phyloP scores from a whole-genome alignment of 2,113 vertebrate species.

The Tichodroma muraria region DNA sequence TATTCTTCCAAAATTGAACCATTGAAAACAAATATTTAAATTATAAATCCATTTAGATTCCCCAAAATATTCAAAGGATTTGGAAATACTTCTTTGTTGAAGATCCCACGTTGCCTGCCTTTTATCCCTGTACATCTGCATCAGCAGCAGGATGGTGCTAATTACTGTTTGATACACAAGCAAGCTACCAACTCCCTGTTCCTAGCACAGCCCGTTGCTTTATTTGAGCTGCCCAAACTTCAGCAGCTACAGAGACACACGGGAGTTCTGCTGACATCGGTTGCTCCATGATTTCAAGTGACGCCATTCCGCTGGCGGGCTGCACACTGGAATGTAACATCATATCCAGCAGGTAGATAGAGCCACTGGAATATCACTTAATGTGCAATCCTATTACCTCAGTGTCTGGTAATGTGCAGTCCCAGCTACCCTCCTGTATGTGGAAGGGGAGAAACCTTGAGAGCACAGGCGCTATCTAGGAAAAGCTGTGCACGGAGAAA shows the following conservation, averaged over 20 bases:
- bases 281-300: not conserved
- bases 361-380: constrained; percentile 52
- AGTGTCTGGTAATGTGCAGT: constrained; percentile 55
- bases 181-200: not conserved
- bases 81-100: not conserved
- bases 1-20: not conserved
- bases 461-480: not conserved
- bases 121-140: not conserved
- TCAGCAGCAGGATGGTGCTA: not conserved
- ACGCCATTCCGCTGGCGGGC: not conserved
- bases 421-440: not conserved
- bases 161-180: not conserved
- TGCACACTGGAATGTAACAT: not conserved
- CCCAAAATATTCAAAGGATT: not conserved
- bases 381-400: constrained; percentile 49
- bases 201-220: not conserved
- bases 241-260: not conserved
- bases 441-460: not conserved
- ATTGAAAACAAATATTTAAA: not conserved
- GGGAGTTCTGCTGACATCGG: not conserved
- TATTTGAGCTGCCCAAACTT: not conserved
- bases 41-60: not conserved
- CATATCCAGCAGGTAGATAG: constrained; percentile 26
- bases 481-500: not conserved
- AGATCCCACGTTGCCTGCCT: not conserved